A percentile compares a stretch with the other conserved stretches of the same genome.
Evolutionary conservation across 2,797 vertebrate genomes (phyloP).

Genomic region (Catamblyrhynchus diadema): DNA sequence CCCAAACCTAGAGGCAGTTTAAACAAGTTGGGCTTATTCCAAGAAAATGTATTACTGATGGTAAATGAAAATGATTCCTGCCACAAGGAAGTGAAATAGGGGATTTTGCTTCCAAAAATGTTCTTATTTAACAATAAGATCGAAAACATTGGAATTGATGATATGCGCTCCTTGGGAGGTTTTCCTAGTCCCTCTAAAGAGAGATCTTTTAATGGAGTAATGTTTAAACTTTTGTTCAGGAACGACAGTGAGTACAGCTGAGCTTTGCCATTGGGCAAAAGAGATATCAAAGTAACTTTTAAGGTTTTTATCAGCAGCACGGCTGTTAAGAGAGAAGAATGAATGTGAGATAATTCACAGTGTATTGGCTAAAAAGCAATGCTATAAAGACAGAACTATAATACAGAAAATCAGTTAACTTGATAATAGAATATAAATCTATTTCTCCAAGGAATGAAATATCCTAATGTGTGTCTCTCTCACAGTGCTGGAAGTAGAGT

Average conservation of each 20-base stretch:
- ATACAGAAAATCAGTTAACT: not conserved
- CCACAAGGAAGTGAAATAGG: not conserved
- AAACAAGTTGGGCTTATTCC: not conserved
- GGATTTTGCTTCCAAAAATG: not conserved
- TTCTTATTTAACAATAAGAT: not conserved
- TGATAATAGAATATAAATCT: not conserved
- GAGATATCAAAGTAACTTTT: not conserved
- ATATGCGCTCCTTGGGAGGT: not conserved
- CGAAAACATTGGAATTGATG: not conserved
- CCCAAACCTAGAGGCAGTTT: not conserved
- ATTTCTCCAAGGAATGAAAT: not conserved
- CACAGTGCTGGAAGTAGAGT: not conserved
- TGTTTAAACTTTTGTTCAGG: not conserved
- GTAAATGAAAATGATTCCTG: not conserved
- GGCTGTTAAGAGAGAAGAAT: not conserved
- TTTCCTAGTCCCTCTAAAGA: not conserved
- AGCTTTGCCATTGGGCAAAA: not conserved
- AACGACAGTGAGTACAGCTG: not conserved
- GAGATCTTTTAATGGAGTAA: not conserved
- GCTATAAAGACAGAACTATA: not conserved
- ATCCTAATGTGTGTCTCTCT: not conserved
- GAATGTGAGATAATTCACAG: not conserved
- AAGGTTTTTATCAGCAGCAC: not conserved
- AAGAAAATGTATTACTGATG: not conserved
- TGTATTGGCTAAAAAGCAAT: not conserved